Conservation (phyloP, 1,140 invertebrate species). For the Dendrolimus punctatus region DNA sequence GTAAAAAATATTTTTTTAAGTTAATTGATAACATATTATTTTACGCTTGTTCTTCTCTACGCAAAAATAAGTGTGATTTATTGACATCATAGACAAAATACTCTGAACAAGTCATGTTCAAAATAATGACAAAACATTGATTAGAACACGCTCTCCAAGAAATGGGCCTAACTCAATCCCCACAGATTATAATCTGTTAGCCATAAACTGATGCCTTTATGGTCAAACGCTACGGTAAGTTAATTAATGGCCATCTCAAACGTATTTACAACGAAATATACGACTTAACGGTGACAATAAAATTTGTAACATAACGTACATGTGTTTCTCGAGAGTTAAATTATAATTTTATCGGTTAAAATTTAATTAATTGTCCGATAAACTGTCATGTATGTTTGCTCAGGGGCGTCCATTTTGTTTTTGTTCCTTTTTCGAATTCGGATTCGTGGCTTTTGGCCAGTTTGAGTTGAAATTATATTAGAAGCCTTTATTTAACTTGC, state of each 20-base stretch:
- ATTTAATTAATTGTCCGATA: constrained; percentile 30
- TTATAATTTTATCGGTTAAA: constrained; percentile 29
- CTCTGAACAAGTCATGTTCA: too few species aligned
- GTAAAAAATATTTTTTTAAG: too few species aligned
- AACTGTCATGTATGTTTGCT: constrained; percentile 14
- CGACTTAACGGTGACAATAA: constrained; percentile 28
- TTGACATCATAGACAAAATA: too few species aligned
- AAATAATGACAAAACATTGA: too few species aligned
- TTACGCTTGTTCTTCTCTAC: too few species aligned
- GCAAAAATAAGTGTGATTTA: too few species aligned
- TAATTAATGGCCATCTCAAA: constrained; percentile 49
- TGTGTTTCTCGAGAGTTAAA: constrained; percentile 29
- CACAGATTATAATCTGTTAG: constrained; percentile 22
- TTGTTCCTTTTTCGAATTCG: neutral
- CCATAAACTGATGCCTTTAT: constrained; percentile 41
- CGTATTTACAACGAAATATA: constrained; percentile 40
- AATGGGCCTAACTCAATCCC: constrained; percentile 26
- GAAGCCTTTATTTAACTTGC: too few species aligned
- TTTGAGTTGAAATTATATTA: too few species aligned
- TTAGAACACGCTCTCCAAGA: constrained; percentile 2
- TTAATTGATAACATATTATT: too few species aligned
- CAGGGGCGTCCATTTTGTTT: neutral
- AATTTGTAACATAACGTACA: constrained; percentile 33
- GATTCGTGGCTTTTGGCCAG: neutral
- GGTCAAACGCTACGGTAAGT: constrained; percentile 30